A percentile compares a stretch with the other conserved stretches of the same genome.
phyloP scores from a whole-genome alignment of 1,140 invertebrate species.

The Habropoda laboriosa region DNA sequence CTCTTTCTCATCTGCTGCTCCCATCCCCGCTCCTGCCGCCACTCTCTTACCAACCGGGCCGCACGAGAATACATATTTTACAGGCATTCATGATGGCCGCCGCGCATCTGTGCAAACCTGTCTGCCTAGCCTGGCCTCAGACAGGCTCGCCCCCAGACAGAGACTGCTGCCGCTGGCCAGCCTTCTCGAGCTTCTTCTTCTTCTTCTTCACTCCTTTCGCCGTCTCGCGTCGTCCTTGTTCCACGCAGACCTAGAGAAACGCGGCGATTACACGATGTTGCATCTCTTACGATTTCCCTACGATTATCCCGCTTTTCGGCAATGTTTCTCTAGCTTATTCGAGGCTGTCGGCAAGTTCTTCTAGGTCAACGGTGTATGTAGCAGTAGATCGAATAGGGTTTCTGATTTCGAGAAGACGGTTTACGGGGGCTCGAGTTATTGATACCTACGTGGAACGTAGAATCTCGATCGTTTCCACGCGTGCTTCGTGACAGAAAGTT shows the following conservation, averaged over 20 bases:
- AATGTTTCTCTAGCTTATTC: too few species aligned
- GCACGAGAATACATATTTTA: slow-evolving; percentile 82
- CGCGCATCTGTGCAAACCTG: slow-evolving; percentile 81
- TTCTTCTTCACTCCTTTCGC: too few species aligned
- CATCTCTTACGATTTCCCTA: too few species aligned
- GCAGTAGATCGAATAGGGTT: too few species aligned
- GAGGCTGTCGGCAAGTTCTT: too few species aligned
- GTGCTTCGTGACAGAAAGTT: neutral
- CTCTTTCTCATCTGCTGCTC: slow-evolving; percentile 58
- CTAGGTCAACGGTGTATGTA: too few species aligned
- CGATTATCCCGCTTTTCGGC: too few species aligned
- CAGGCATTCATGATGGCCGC: slow-evolving; percentile 82
- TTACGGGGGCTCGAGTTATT: slow-evolving; percentile 12
- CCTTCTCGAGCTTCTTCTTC: neutral
- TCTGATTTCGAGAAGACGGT: too few species aligned
- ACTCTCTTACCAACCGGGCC: slow-evolving; percentile 64
- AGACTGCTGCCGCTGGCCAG: slow-evolving; percentile 50
- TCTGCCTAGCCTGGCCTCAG: slow-evolving; percentile 69
- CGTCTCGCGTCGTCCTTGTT: too few species aligned
- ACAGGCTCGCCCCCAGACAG: slow-evolving; percentile 71
- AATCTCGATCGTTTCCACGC: slow-evolving; percentile 16
- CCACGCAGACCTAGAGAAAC: too few species aligned
- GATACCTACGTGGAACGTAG: slow-evolving; percentile 6
- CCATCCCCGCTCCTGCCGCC: slow-evolving; percentile 59
- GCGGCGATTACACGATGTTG: too few species aligned